Base-by-base conservation (phyloP, 2,113 vertebrate species). In the Lophius piscatorius region DNA sequence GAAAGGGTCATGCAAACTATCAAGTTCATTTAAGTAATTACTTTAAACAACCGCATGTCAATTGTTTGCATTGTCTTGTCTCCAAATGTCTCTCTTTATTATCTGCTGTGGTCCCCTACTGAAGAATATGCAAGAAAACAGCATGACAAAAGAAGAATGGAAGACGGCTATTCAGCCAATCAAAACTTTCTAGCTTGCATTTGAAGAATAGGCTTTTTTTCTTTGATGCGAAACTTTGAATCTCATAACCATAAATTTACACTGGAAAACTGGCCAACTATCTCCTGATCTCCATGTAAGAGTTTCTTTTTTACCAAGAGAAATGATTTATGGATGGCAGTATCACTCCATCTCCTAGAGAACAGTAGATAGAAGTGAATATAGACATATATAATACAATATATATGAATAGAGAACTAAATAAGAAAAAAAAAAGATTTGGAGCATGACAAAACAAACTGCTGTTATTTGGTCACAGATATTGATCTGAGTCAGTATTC, bases 221-320 rank as follows among this genome's bases (percentile, higher is more conserved):
- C 24, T 65, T 78, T 33, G 26, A 74, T 48, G 23, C 20, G 11
- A 61, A 29, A 58, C 41, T 63, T 41, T 49, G 35, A 74, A 33
- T 18, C 35, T 36, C 14, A 12, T 64, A 17, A 72, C 23, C 5
- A 8, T 58, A 65, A 76, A 84, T 50, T 3, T 59, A 59, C 46
- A 56, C 14, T 49, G 75, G n/a, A 84, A 70, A 4, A 58, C 67
- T 58, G 1, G 76, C 35, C 56, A 63, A 46, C 64, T 44, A 26
- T 50, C 21, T 58, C 66, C 6, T 66, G 52, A 77, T 65, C 13
- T 38, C 49, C 11, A 35, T 31, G 42, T 20, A 38, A 50, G 9
- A 41, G 48, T 44, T 22, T 64, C 66, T 57, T 62, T 63, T 55
- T 17, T 21, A 42, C 29, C 40, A 46, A 47, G 28, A 56, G 33